phyloP scores from a whole-genome alignment of 2,113 vertebrate species.

The Salvelinus sp. region DNA sequence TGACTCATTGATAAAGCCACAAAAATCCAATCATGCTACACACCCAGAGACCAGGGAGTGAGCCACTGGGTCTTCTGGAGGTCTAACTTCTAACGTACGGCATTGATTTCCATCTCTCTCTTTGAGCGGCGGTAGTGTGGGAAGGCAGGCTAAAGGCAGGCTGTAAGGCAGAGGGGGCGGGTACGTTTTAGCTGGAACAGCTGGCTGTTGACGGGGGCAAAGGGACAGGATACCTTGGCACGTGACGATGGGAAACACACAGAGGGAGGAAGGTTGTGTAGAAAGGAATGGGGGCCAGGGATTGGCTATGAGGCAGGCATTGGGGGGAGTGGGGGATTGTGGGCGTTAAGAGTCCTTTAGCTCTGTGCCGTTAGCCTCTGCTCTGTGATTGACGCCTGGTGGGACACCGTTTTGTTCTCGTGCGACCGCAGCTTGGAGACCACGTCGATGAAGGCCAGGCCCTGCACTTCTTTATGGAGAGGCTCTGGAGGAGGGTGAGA shows the following conservation, averaged over 20 bases:
- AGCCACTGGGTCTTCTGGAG: no score
- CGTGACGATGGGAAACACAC: constrained; percentile 59
- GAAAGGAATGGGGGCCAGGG: constrained; percentile 39
- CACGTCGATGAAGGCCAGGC: constrained; percentile 90
- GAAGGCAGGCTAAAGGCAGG: no score
- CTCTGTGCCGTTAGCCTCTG: constrained; percentile 94
- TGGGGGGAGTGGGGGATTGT: constrained; percentile 39
- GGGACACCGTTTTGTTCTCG: constrained; percentile 97
- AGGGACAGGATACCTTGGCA: constrained; percentile 75
- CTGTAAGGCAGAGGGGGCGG: no score
- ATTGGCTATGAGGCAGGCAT: constrained; percentile 17
- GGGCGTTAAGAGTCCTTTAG: constrained; percentile 78
- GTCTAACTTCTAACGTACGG: no score
- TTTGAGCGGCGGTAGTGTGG: no score
- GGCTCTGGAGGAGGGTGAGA: constrained; percentile 60
- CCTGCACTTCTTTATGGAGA: constrained; percentile 89
- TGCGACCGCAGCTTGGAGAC: constrained; percentile 91
- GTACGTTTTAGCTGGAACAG: no score
- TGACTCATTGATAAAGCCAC: no score
- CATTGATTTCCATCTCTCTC: no score
- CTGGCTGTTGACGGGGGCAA: constrained; percentile 76
- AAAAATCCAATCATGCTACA: no score
- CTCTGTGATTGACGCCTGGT: constrained; percentile 97
- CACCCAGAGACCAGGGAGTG: background rate
- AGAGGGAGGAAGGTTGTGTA: constrained; percentile 27